Conservation (phyloP, 2,113 vertebrate genomes). For the Girardinichthys multiradiatus region DNA sequence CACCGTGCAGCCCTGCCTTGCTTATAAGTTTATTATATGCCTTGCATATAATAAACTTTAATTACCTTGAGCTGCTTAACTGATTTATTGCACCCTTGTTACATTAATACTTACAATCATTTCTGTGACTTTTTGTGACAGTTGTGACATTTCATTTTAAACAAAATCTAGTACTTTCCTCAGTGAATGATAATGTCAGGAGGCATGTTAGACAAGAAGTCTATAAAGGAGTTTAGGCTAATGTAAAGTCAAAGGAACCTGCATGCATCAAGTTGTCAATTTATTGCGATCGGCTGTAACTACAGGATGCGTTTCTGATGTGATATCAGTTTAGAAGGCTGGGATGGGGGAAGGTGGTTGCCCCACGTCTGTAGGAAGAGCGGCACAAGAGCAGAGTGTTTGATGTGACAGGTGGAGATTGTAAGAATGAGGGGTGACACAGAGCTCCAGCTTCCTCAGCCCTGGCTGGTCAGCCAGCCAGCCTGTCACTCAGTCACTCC, state of each 20-base stretch:
- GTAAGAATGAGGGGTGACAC: constrained; percentile 81
- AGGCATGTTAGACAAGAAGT: neutral
- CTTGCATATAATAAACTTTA: neutral
- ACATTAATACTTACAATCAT: neutral
- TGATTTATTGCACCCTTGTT: neutral
- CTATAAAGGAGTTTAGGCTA: neutral
- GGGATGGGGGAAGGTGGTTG: constrained; percentile 22
- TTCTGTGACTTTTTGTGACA: neutral
- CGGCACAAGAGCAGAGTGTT: constrained; percentile 59
- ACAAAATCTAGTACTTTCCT: too few relatives aligned
- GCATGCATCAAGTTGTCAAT: neutral
- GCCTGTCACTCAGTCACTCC: constrained; percentile 73
- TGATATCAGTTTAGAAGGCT: constrained; percentile 17
- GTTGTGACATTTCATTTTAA: too few relatives aligned
- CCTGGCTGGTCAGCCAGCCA: constrained; percentile 61
- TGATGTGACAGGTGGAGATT: constrained; percentile 84
- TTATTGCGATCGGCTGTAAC: too few relatives aligned
- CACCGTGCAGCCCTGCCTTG: too few relatives aligned
- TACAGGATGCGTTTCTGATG: constrained; percentile 38
- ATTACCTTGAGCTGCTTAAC: neutral
- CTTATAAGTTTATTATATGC: too few relatives aligned
- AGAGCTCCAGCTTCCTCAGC: constrained; percentile 62
- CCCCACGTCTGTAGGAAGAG: constrained; percentile 45
- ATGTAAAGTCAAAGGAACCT: neutral
- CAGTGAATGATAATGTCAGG: too few relatives aligned